Conservation (phyloP, 2,113 vertebrate genomes). For the Sardina pilchardus region DNA sequence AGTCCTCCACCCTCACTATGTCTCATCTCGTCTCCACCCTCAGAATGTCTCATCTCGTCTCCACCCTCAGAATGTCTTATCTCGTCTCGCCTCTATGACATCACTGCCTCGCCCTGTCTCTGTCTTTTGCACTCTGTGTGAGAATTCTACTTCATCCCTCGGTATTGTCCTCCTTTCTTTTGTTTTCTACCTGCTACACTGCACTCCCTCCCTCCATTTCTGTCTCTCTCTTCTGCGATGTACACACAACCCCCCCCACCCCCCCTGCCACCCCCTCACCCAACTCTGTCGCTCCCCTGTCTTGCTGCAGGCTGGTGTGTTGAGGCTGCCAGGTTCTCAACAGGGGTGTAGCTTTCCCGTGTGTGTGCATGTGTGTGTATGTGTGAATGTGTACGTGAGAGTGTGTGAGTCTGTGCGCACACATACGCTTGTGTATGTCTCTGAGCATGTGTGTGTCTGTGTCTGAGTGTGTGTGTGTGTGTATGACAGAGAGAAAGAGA, state of each 20-base stretch:
- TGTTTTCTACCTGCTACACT: conserved; percentile 25
- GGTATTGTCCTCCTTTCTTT: background rate
- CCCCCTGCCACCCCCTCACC: background rate
- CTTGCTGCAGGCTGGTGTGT: conserved; percentile 64
- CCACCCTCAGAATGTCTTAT: background rate
- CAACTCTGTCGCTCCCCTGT: conserved; percentile 40
- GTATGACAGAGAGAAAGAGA: too few species aligned
- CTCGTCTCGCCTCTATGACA: background rate
- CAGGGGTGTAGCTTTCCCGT: conserved; percentile 68
- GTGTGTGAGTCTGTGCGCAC: too few species aligned
- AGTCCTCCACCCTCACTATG: background rate
- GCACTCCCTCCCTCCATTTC: background rate
- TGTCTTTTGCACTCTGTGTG: background rate
- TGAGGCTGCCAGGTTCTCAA: conserved; percentile 69
- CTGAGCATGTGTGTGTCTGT: too few species aligned
- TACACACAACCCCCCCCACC: background rate
- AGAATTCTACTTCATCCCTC: background rate
- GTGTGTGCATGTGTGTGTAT: conserved; percentile 30
- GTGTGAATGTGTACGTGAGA: background rate
- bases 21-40: background rate
- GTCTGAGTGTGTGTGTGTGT: background rate
- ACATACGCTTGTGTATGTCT: too few species aligned
- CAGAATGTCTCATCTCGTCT: background rate
- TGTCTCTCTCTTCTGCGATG: background rate
- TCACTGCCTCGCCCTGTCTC: background rate